These are phyloP conservation scores for Tretioscincus oriximinensis DNA, from an alignment of 2,113 vertebrate genomes.

Conservation along the genomic window DNA sequence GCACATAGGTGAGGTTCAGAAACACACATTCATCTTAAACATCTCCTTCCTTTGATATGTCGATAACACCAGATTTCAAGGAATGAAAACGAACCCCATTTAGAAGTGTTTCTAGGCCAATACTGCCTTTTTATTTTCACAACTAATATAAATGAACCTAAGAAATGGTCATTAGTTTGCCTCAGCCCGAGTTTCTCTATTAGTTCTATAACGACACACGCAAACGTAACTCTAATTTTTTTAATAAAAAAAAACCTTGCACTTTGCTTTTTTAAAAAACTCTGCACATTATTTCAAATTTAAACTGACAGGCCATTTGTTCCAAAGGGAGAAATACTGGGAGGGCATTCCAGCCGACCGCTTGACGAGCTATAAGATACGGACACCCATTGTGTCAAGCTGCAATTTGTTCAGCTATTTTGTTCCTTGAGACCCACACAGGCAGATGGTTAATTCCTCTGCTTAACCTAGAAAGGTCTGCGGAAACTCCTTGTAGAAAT, in stretches of 20 bases:
- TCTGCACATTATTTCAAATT: not conserved
- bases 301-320: not conserved
- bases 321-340: not conserved
- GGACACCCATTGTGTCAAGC: not conserved
- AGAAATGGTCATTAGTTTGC: not conserved
- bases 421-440: slow-evolving; percentile 50
- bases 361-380: slow-evolving; percentile 24
- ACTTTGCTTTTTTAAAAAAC: not conserved
- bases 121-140: not conserved
- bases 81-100: not conserved
- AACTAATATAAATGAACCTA: not conserved
- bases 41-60: too few relatives aligned
- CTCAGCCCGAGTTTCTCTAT: not conserved
- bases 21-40: too few relatives aligned
- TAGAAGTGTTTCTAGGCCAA: too few relatives aligned
- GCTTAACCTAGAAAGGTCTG: slow-evolving; percentile 17
- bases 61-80: too few relatives aligned
- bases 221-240: not conserved
- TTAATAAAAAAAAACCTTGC: not conserved
- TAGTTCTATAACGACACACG: not conserved
- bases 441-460: slow-evolving; percentile 64
- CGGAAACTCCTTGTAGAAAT: slow-evolving; percentile 35
- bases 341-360: not conserved
- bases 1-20: too few relatives aligned
- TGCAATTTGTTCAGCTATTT: slow-evolving; percentile 41